Base-by-base conservation (phyloP, 2,888 invertebrate species). In the Trachelus troglodyta region DNA sequence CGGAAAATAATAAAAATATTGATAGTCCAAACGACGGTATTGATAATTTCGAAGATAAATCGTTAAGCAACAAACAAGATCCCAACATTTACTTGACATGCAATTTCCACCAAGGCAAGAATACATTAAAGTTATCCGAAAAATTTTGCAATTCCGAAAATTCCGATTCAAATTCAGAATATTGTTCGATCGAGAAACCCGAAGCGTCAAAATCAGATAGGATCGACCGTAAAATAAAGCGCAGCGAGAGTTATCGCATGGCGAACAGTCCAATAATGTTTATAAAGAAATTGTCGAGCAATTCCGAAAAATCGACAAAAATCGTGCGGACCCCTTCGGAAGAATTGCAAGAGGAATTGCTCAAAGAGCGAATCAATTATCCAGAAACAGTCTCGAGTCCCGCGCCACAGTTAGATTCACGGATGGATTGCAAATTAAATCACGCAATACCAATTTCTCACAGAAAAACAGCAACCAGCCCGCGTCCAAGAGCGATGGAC, bases 241-340 rank as follows among this genome's bases (percentile, higher is more conserved):
- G 97, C 80, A 96, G 96, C 90, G 96, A 97, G 90, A 97, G 97
- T 92, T 97, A 97, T 90, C 94, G 96, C 83, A 93, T 96, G 91
- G 97, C 97, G 30, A 97, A 97, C 92, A 94, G 94, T 83, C 94
- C 95, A 34, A 93, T 94, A 82, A 93, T 95, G 92, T 94, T 94
- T 69, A 94, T 95, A 76, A 94, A 94, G 91, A 95, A 89, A 76
- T 84, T 90, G 75, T 83, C 84, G 23, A 37, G 34, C 40, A 76
- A 73, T 12, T 30, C 77, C 33, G 74, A 81, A 37, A 84, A 83
- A 12, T 84, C 86, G 15, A 79, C 82, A 9, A 90, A 89, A 77
- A 91, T 91, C 6, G 85, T 89, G 9, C 85, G 91, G 4, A 91
- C 89, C 0, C 90, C 91, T 0, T 91, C 92, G 0, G 91, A 91